Evolutionary conservation across 2,113 vertebrate genomes (phyloP), one percentile per base, ranked within the genome.

Genomic region (Nasalis larvatus): DNA sequence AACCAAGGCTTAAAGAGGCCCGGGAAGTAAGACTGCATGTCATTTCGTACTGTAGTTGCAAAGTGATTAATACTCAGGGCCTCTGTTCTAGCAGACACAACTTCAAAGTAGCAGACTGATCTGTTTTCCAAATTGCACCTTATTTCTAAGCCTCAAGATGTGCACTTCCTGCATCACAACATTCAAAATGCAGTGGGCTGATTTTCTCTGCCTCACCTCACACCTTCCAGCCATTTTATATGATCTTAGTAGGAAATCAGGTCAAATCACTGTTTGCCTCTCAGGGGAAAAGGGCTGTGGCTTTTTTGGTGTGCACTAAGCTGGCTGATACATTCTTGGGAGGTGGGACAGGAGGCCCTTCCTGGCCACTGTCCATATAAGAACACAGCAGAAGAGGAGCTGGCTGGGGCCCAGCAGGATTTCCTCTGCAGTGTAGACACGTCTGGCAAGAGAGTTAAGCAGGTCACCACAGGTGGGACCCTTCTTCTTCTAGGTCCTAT

Each of bases 361-460:
- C 42, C 45, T 45, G 78, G 35, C 23, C 85, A 95, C 47, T 8
- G 2, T 47, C 45, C 16, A 0, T 20, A 91, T 20, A 58, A 58
- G 77, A 82, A 45, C 0, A 6, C 18, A 73, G 58, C 76, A 86
- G 71, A 69, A 80, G 89, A 83, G 66, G 35, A 71, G 52, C 7
- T 95, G 92, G 58, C 86, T 47, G 17, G 83, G 23, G 30, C 37
- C 85, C 56, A 81, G 90, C 40, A 95, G 54, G 91, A 74, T 91
- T 90, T 95, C 86, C 95, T 96, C 74, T 84, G 74, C 27, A 56
- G 60, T 1, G 18, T 45, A 35, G 71, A 85, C 42, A n/a, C 0
- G 40, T 77, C 89, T 84, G 80, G 86, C 54, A 85, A 89, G 68
- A 81, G 80, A 95, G 42, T 86, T 95, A 68, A 87, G 82, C 76